Evolutionary conservation across 2,113 vertebrate species (phyloP), one percentile per base, ranked within the genome.

Genomic region (Heterocephalus glaber): DNA sequence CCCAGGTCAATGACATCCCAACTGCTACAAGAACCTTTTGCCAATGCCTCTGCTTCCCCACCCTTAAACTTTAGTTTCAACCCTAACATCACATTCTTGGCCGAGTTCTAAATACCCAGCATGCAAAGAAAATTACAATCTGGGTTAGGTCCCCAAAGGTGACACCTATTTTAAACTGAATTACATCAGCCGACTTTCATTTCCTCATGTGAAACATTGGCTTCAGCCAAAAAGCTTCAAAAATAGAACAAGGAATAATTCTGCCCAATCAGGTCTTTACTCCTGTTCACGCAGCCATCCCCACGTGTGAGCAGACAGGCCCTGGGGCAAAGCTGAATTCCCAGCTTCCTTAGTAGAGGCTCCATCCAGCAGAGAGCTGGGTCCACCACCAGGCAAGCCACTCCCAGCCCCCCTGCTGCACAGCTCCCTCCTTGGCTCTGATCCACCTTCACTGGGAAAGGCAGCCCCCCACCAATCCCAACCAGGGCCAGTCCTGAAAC

Each of bases 61-160:
- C 33, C 20, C 19, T 60, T 19, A 80, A 89, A 77, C 63, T 47
- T 89, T 22, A 93, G 52, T 7, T 91, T 54, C 54, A 93, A 44
- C 74, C 77, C 44, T 89, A 52, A 88, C 52, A 86, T 30, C 72
- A 77, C 35, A 86, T 22, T 77, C 54, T 92, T 47, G 92, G 35
- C 93, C 90, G 70, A 93, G 66, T 79, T 96, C 93, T 90, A 58
- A 93, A 96, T 47, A 76, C 54, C 61, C 44, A 70, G 84, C 61
- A 85, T 30, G 26, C 76, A 90, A 92, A 95, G 85, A 96, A 95
- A 97, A 92, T 92, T 94, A 96, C 86, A 97, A 97, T 97, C 92
- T 97, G 96, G 97, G 97, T 96, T 97, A 98, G 77, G 95, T 97
- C 97, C 97, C 97, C 92, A 96, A 98, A 97, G 97, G 96, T 96